These are phyloP conservation scores for Acanthosepion lycidas DNA, from an alignment of 2,888 invertebrate genomes.

Conservation along the genomic window DNA sequence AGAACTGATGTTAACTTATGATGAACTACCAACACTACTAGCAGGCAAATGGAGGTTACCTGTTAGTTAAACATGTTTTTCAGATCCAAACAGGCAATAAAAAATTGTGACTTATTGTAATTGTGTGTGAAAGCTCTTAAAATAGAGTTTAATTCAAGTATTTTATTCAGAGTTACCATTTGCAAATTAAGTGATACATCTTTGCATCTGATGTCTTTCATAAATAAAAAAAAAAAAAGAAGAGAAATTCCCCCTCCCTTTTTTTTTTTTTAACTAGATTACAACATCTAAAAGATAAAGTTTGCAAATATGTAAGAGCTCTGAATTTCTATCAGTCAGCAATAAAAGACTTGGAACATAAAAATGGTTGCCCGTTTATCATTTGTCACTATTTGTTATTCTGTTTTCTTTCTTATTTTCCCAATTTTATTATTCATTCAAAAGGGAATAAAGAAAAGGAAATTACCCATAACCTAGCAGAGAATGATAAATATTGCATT, in stretches of 20 bases:
- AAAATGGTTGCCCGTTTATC: neutral
- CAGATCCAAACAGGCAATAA: neutral
- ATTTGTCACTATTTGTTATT: neutral
- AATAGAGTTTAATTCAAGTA: neutral
- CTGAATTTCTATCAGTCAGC: constrained; percentile 33
- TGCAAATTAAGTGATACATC: constrained; percentile 21
- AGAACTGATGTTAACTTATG: neutral
- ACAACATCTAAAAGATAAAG: constrained; percentile 8
- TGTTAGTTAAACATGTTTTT: neutral
- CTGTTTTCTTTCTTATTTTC: neutral
- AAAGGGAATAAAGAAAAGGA: neutral
- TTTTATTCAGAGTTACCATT: neutral
- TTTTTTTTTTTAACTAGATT: neutral
- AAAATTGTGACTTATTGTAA: neutral
- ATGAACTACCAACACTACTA: neutral
- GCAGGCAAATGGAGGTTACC: neutral
- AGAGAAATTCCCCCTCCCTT: neutral
- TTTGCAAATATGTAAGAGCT: constrained; percentile 22
- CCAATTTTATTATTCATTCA: neutral
- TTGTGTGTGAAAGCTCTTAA: neutral
- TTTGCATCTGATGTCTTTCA: neutral
- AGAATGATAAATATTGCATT: constrained; percentile 25
- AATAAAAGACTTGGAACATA: constrained; percentile 11
- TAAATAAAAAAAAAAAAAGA: neutral
- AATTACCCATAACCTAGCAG: neutral